These are phyloP conservation scores for Alauda arvensis DNA, from an alignment of 2,797 vertebrate species.

Conservation along the genomic window DNA sequence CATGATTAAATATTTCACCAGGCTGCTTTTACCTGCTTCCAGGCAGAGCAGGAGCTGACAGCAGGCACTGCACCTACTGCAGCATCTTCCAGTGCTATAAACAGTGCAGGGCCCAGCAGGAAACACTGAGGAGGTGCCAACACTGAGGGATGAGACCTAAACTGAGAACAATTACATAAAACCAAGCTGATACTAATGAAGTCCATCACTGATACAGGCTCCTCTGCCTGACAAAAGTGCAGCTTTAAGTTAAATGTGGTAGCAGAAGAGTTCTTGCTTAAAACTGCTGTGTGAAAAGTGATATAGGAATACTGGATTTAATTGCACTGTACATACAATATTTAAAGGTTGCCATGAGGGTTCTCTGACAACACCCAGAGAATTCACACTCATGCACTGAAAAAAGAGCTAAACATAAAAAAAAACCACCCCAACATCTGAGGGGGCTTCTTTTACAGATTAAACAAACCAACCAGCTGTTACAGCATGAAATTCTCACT, in stretches of 20 bases:
- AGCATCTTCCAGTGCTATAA: not conserved
- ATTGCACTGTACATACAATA: not conserved
- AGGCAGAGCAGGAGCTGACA: not conserved
- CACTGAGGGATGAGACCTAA: not conserved
- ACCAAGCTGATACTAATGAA: not conserved
- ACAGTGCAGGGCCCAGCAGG: not conserved
- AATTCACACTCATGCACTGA: not conserved
- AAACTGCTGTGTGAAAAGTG: not conserved
- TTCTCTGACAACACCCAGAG: not conserved
- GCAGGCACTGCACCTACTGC: accelerated
- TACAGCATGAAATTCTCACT: not conserved
- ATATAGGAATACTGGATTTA: not conserved
- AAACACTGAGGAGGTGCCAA: not conserved
- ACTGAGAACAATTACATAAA: not conserved
- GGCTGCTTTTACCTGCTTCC: not conserved
- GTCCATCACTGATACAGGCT: not conserved
- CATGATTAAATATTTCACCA: not conserved
- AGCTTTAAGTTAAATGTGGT: not conserved
- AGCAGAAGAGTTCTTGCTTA: not conserved
- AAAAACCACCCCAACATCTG: not conserved
- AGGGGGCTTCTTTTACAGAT: not conserved
- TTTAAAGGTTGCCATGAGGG: not conserved
- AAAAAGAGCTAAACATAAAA: not conserved
- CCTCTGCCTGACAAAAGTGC: not conserved
- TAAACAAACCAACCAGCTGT: not conserved